Evolutionary conservation across 1,140 invertebrate species (phyloP), one percentile per base, ranked within the genome.

Genomic region (Caenorhabditis elegans): DNA sequence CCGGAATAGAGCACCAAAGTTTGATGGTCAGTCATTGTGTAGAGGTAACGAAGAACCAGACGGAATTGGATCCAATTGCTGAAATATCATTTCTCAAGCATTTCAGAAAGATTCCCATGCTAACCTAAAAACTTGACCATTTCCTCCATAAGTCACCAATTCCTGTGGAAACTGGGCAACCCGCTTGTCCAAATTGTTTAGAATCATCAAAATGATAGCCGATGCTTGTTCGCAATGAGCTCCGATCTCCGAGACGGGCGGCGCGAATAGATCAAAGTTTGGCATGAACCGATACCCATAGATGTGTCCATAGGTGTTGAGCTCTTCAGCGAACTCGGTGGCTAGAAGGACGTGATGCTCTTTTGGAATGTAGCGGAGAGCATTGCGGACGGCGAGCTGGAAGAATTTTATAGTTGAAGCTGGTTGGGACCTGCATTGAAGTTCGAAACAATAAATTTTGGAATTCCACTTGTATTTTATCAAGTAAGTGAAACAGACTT

Each of bases 31-130:
- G 89, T 91, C 92, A 94, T 92, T 82, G 91, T 88, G 15, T 91
- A 90, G 43, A 94, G 88, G 86, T 93, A 93, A 75, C 93, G 90
- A 90, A 94, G 92, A 48, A 91, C 90, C 47, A 93, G 83, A 89
- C 92, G 92, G 88, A 94, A 94, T 92, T 93, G 93, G 2, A 92
- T 92, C 93, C 93, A 93, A 86, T 94, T 94, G 3, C 92, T 93
- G 86, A 93, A 93, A 0, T 93, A 93, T 89, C 93, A 93, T 11
- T 92, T 91, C 8, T 91, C 91, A 85, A 91, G 92, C 86, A 43
- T 43, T 43, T 43, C 24, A 55, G 24, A 55, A 5, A 43, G 39
- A 55, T 8, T 55, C 0, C 24, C 6, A 55, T 55, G 15, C 5
- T 43, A 5, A 70, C 60, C 60, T 70, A 85, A 93, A 93, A 0